Percentiles rank a stretch among this genome's conserved stretches.
phyloP scores from a whole-genome alignment of 30 jellyfish, hydroid and myxozoan species.

The Catostylus mosaicus region DNA sequence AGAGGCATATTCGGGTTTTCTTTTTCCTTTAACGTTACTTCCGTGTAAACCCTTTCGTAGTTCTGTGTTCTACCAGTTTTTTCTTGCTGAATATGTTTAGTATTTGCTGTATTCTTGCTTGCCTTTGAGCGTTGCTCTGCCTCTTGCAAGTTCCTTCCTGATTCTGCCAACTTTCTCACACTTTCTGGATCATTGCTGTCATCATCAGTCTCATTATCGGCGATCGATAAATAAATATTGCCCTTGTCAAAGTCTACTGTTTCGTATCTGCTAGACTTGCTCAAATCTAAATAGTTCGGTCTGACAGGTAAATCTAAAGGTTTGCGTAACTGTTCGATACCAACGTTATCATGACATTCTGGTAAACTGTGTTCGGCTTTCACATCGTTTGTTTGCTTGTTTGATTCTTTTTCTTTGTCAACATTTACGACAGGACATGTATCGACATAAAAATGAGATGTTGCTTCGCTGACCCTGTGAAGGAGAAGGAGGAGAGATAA shows the following conservation, averaged over 20 bases:
- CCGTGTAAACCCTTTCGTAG: constrained; percentile 53
- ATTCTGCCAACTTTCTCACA: constrained; percentile 16
- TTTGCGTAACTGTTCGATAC: not conserved
- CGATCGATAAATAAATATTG: constrained; percentile 50
- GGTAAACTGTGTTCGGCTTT: not conserved
- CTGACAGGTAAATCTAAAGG: constrained; percentile 1
- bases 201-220: constrained; percentile 6
- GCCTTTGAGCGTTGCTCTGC: not conserved
- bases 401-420: too few relatives aligned
- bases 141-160: constrained; percentile 2
- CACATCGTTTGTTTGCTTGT: not conserved
- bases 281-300: constrained; percentile 24
- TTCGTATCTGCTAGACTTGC: not conserved
- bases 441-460: constrained; percentile 61
- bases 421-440: constrained; percentile 20
- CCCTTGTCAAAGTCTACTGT: not conserved
- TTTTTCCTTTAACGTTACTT: constrained; percentile 48
- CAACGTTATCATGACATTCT: constrained; percentile 1
- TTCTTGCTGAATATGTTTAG: constrained; percentile 12
- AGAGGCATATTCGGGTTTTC: constrained; percentile 35
- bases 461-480: constrained; percentile 29
- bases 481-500: not conserved
- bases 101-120: not conserved
- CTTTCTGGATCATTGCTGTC: not conserved
- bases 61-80: not conserved